Evolutionary conservation across 2,888 invertebrate species (phyloP).

Genomic region (Orthosia cruda): DNA sequence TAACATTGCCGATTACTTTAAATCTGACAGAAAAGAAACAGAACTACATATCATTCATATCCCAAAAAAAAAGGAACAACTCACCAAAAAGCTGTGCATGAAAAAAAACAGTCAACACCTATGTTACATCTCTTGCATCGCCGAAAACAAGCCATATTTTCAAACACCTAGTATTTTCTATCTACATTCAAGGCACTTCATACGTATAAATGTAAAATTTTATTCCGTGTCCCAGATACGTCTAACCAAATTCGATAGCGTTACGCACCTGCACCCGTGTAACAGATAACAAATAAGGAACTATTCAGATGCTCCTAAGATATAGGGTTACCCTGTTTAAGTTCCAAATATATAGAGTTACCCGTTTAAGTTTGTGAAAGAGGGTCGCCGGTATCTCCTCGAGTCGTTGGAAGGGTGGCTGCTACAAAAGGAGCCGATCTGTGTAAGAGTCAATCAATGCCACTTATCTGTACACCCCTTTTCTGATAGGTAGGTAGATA

Average conservation of each 20-base stretch:
- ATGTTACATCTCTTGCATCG: no score
- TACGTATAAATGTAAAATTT: conserved; percentile 66
- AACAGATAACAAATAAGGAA: conserved; percentile 61
- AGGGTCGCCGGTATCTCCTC: conserved; percentile 61
- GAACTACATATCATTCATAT: no score
- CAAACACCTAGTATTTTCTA: background rate
- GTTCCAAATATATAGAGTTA: conserved; percentile 56
- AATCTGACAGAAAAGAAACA: no score
- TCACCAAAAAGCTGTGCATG: no score
- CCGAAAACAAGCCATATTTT: background rate
- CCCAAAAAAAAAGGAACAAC: no score
- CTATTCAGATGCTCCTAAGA: conserved; percentile 62
- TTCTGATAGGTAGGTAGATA: background rate
- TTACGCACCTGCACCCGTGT: conserved; percentile 72
- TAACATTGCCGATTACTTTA: no score
- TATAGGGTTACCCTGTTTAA: conserved; percentile 57
- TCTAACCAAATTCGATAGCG: conserved; percentile 73
- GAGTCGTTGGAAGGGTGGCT: conserved; percentile 56
- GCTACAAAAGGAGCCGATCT: conserved; percentile 50
- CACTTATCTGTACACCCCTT: conserved; percentile 51
- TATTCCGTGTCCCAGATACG: conserved; percentile 73
- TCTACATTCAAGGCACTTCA: background rate
- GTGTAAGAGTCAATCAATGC: conserved; percentile 62
- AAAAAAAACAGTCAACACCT: no score
- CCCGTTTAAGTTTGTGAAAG: conserved; percentile 57